These are phyloP conservation scores for Tachycineta bicolor DNA, from an alignment of 2,113 vertebrate genomes.

Conservation along the genomic window DNA sequence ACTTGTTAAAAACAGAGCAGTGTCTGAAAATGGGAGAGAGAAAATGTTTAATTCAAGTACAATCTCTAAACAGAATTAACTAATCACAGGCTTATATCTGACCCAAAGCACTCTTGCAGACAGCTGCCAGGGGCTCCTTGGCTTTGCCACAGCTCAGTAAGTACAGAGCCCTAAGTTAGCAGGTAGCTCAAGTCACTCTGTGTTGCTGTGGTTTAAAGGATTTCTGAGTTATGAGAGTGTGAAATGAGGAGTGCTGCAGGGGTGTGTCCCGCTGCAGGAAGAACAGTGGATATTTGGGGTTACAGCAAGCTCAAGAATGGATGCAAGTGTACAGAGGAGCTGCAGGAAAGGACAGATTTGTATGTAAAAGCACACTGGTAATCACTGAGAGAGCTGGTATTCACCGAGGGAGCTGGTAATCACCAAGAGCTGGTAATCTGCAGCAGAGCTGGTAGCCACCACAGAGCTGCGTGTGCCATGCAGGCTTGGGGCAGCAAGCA, in stretches of 20 bases:
- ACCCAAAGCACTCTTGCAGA: background rate
- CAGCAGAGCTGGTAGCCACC: background rate
- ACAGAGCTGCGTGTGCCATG: fast-evolving
- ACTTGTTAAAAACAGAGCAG: background rate
- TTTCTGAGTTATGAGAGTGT: background rate
- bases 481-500: fast-evolving
- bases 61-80: background rate
- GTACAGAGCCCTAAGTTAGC: background rate
- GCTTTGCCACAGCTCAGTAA: background rate
- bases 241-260: background rate
- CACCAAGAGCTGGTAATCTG: background rate
- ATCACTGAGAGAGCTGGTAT: background rate
- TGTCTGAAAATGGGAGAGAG: background rate
- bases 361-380: too few relatives aligned
- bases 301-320: background rate
- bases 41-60: background rate
- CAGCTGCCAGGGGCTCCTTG: background rate
- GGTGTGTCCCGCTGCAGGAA: background rate
- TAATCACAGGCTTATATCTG: background rate
- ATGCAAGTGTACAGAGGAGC: background rate
- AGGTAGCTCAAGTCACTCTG: background rate
- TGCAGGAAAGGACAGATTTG: background rate
- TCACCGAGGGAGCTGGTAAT: background rate
- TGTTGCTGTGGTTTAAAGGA: background rate
- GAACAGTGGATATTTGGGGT: background rate